phyloP scores from a whole-genome alignment of 2,113 vertebrate species.

The Platycercus adscitus region DNA sequence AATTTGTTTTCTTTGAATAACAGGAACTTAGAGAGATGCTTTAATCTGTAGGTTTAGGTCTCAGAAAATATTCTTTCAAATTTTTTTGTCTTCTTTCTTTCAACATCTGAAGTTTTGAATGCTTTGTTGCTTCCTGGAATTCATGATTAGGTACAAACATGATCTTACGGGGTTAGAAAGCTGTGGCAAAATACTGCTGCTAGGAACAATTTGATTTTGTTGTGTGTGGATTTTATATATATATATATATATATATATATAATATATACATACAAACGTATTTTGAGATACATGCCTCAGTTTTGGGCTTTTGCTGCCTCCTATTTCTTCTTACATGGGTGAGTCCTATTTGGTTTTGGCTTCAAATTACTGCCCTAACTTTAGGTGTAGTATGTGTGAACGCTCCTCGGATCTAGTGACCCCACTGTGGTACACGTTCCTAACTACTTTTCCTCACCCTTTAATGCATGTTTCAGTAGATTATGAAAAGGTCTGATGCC shows the following conservation, averaged over 20 bases:
- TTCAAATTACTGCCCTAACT: neutral
- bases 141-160: neutral
- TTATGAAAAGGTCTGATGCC: rapidly evolving
- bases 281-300: neutral
- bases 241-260: rapidly evolving
- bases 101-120: neutral
- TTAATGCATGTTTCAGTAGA: neutral
- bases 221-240: neutral
- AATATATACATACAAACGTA: neutral
- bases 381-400: neutral
- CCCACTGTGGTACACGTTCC: rapidly evolving
- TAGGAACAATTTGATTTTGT: neutral
- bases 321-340: rapidly evolving
- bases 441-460: neutral
- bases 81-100: neutral
- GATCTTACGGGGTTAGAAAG: no score
- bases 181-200: neutral
- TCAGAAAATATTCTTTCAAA: neutral
- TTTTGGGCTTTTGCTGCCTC: neutral
- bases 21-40: neutral
- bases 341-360: neutral
- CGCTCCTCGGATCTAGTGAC: neutral
- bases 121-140: neutral
- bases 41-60: neutral
- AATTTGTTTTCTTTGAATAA: neutral